Evolutionary conservation across 2,113 vertebrate species (phyloP).

Genomic region (Pao palembangensis): DNA sequence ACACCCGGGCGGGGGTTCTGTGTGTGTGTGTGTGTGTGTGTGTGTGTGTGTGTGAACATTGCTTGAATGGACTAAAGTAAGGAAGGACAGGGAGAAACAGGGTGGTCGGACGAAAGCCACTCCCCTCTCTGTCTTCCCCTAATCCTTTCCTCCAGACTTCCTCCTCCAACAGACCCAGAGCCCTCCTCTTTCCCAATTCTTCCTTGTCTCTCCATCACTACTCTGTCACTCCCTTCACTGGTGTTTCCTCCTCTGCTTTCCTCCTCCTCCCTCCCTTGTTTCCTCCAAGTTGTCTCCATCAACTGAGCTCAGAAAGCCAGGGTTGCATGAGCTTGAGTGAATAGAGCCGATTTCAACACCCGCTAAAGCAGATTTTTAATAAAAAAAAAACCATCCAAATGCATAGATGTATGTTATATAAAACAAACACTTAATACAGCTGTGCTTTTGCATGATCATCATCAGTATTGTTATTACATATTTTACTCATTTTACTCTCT

Average conservation of each 20-base stretch:
- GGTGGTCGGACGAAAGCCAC: conserved; percentile 71
- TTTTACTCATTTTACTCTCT: not conserved
- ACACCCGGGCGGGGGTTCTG: conserved; percentile 26
- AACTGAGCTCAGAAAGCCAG: conserved; percentile 20
- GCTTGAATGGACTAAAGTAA: conserved; percentile 43
- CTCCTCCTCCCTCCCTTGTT: conserved; percentile 46
- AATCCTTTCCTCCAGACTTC: conserved; percentile 83
- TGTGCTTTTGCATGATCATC: no score
- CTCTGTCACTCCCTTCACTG: conserved; percentile 61
- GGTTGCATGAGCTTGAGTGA: conserved; percentile 11
- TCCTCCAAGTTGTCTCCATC: conserved; percentile 48
- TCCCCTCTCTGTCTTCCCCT: conserved; percentile 66
- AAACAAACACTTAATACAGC: not conserved
- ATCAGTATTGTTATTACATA: no score
- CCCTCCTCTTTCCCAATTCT: conserved; percentile 14
- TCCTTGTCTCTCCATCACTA: conserved; percentile 65
- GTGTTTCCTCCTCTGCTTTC: conserved; percentile 48
- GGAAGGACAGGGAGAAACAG: conserved; percentile 42
- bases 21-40: conserved; percentile 4
- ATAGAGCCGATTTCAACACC: conserved; percentile 43
- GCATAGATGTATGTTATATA: not conserved
- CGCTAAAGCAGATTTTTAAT: conserved; percentile 30
- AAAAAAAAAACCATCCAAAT: not conserved
- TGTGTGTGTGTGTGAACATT: conserved; percentile 24
- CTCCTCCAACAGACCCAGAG: conserved; percentile 76